Evolutionary conservation across 2,113 vertebrate genomes (phyloP).

Genomic region (Deroptyus accipitrinus): DNA sequence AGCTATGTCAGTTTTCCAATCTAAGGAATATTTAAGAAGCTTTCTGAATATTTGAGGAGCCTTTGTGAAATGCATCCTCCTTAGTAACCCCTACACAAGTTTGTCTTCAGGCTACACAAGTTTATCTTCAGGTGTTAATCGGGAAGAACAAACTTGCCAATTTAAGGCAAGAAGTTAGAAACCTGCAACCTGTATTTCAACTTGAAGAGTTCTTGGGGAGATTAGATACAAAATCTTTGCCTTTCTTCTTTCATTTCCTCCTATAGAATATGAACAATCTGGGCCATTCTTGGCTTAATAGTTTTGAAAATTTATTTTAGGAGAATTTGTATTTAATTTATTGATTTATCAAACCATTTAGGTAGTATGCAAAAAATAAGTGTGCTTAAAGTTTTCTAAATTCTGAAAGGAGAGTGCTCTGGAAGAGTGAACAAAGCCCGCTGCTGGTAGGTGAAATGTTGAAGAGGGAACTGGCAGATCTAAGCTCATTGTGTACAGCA

Average conservation of each 20-base stretch:
- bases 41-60: background rate
- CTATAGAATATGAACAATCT: background rate
- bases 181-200: background rate
- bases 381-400: background rate
- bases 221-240: background rate
- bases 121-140: background rate
- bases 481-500: background rate
- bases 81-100: background rate
- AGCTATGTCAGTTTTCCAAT: background rate
- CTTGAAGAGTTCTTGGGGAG: background rate
- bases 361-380: background rate
- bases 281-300: background rate
- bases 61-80: background rate
- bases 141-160: background rate
- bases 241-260: background rate
- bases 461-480: slow-evolving; percentile 5
- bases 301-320: background rate
- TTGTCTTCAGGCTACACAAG: background rate
- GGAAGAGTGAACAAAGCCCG: background rate
- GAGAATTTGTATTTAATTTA: background rate
- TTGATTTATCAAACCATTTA: background rate
- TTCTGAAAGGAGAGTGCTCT: background rate
- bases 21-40: background rate
- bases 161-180: background rate
- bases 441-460: background rate